Base-by-base conservation (phyloP, 2,888 invertebrate genomes). In the Rhagonycha lutea region DNA sequence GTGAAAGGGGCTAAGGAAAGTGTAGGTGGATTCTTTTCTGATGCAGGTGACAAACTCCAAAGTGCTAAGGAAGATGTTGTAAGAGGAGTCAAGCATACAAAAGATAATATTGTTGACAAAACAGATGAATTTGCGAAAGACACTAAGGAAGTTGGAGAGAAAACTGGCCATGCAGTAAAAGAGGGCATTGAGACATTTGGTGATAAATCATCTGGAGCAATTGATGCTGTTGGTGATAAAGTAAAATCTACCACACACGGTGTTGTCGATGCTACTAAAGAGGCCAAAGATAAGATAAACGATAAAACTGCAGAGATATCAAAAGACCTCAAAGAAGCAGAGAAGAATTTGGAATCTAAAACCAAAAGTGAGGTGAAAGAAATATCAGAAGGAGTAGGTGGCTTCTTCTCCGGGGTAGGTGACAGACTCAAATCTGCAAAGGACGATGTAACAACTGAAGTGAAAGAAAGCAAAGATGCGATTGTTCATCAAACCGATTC, bases 331-430 rank as follows among this genome's bases (percentile, higher is more conserved):
- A 62, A 18, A 62, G 62, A 62, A 23, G 9, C 62, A 4, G 62
- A 23, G 62, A 62, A 62, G 14, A 3, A 18, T 10, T 62, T 62
- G 18, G 47, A 47, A 47, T n/a, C 47, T 2, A 47, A 47, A 47
- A 47, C 47, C 7, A 47, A 47, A 47, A 7, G 47, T 47, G 47
- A 7, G 1, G 47, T 47, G 3, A 47, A 47, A n/a, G 12, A 47
- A 47, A n/a, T 47, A n/a, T 47, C 47, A n/a, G 47, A 47, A 7
- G 47, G 47, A n/a, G 77, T 79, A 14, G 81, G 79, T 47, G 77
- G 74, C 23, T 81, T 80, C 32, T 78, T 81, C 68, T 77, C 72
- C 9, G 76, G 74, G 26, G 23, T 80, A 4, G 80, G 81, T 2
- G 76, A 75, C 0, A 79, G 79, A 72, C 23, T 65, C 1, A 65